Base-by-base conservation (phyloP, 2,888 invertebrate species). In the Epirrita christyi region DNA sequence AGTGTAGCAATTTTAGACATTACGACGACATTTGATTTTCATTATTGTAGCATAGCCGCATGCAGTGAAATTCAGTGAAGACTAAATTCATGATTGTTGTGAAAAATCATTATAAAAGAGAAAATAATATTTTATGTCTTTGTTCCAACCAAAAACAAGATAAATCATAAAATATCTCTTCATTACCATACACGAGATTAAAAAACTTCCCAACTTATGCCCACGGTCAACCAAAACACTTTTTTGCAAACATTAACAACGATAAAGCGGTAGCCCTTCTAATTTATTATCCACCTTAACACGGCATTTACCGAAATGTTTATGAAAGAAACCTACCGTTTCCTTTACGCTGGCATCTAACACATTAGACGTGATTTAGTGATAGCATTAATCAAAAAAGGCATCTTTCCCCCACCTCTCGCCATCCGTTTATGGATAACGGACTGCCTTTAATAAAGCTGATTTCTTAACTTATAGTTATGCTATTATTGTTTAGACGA, bases 361-460 rank as follows among this genome's bases (percentile, higher is more conserved):
- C 71, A 74, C 79, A 78, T 81, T 80, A 78, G 70, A 60, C 40
- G 72, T 83, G 86, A 83, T 85, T 83, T 83, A 85, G 73, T 74
- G 77, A 76, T 73, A 67, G 67, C 77, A 83, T 86, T 81, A 76
- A 83, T 85, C 82, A 85, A 75, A 77, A 71, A 68, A 72, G 63
- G 65, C 63, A 67, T 67, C 71, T 74, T 59, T 62, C 46, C 56
- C 55, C 46, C 37, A 55, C 49, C 38, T 45, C 32, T 53, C 14
- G 28, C 58, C 58, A 52, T 59, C 48, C 64, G 42, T 59, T 69
- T 63, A 56, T 59, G 64, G 64, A 59, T 67, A 65, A 67, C 67
- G 54, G 55, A 64, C 63, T 55, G 54, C 58, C 65, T 65, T 65
- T 70, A 67, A 63, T 68, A 70, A 63, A 64, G 64, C 62, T 67